phyloP scores from a whole-genome alignment of 2,113 vertebrate species.

The Thunnus thynnus region DNA sequence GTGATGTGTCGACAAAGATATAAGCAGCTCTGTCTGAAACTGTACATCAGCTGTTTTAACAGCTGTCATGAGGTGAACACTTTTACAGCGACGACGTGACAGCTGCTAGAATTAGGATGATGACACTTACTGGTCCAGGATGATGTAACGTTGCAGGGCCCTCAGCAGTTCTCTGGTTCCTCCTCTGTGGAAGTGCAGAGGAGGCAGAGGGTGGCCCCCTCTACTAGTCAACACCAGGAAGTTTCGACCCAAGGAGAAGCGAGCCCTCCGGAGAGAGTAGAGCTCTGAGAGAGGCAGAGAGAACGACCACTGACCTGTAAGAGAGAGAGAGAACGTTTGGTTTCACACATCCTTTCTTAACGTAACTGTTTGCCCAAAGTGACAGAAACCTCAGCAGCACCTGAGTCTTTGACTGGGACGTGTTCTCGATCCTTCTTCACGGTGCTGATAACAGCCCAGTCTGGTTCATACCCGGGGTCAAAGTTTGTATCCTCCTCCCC shows the following conservation, averaged over 20 bases:
- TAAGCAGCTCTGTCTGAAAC: not conserved
- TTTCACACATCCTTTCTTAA: too few species aligned
- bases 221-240: constrained; percentile 92
- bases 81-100: too few species aligned
- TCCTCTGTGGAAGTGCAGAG: constrained; percentile 92
- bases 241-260: constrained; percentile 91
- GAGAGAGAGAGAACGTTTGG: accelerated
- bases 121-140: constrained; percentile 85
- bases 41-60: not conserved
- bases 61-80: not conserved
- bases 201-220: constrained; percentile 89
- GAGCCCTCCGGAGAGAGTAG: constrained; percentile 90
- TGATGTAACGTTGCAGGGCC: constrained; percentile 89
- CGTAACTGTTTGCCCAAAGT: accelerated
- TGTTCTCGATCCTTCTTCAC: constrained; percentile 85
- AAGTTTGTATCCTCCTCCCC: constrained; percentile 90
- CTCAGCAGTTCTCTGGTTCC: constrained; percentile 90
- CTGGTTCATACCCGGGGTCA: constrained; percentile 93
- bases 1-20: constrained; percentile 2
- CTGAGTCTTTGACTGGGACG: constrained; percentile 71
- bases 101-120: not conserved
- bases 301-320: constrained; percentile 89
- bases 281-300: constrained; percentile 91
- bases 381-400: constrained; percentile 9
- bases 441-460: constrained; percentile 94